These are phyloP conservation scores for Anhinga rufa DNA, from an alignment of 2,113 vertebrate genomes.

Conservation along the genomic window DNA sequence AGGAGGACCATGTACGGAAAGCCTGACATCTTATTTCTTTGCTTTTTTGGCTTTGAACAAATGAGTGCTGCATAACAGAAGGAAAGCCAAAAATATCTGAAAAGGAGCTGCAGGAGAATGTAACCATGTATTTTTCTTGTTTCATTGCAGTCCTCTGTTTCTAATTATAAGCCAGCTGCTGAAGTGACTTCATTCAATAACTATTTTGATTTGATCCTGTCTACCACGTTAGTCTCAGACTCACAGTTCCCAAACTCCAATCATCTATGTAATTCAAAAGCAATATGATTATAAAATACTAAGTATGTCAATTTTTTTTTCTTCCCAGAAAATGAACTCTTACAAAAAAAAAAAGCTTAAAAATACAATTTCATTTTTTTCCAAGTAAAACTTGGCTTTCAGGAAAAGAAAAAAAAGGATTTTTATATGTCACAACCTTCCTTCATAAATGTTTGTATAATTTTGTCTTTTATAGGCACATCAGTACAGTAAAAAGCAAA, in stretches of 20 bases:
- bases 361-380: neutral
- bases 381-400: neutral
- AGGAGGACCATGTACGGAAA: neutral
- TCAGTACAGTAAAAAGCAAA: neutral
- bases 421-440: neutral
- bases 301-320: neutral
- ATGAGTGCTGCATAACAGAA: neutral
- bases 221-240: neutral
- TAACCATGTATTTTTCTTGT: constrained; percentile 40
- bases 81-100: constrained; percentile 18
- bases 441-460: neutral
- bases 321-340: neutral
- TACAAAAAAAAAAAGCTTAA: neutral
- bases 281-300: neutral
- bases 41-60: neutral
- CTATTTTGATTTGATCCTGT: constrained; percentile 45
- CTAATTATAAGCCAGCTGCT: constrained; percentile 58
- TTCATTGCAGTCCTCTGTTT: constrained; percentile 33
- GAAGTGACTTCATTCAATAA: constrained; percentile 51
- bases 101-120: constrained; percentile 6
- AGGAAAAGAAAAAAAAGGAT: neutral
- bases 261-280: neutral
- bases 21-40: neutral
- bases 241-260: neutral
- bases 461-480: neutral